These are phyloP conservation scores for Xiphophorus hellerii DNA, from an alignment of 2,113 vertebrate genomes.

Conservation along the genomic window DNA sequence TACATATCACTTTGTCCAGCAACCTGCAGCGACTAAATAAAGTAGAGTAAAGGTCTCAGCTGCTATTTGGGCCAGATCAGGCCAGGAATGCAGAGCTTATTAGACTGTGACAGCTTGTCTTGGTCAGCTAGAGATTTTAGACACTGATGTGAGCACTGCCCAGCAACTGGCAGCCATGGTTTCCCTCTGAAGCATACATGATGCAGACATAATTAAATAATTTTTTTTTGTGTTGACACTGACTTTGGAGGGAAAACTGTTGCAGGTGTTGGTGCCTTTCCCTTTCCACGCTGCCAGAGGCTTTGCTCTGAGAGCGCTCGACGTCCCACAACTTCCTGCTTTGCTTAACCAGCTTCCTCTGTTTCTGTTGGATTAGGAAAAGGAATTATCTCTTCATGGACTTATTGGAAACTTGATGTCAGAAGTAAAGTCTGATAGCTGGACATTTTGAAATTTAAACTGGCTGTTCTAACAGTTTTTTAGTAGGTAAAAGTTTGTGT, in stretches of 20 bases:
- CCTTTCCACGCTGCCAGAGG: conserved; percentile 32
- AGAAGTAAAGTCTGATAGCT: conserved; percentile 21
- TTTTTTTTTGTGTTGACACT: conserved; percentile 11
- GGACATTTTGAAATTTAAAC: not conserved
- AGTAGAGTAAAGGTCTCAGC: conserved; percentile 29
- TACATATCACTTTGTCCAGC: not conserved
- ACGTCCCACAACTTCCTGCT: conserved; percentile 50
- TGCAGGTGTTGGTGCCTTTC: conserved; percentile 35
- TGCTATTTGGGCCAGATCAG: conserved; percentile 56
- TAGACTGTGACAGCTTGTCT: conserved; percentile 66
- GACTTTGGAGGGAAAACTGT: conserved; percentile 6
- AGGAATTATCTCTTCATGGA: conserved; percentile 37
- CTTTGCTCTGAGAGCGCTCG: conserved; percentile 27
- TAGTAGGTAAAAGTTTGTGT: too few species aligned
- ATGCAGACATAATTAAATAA: conserved; percentile 3
- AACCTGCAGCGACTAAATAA: conserved; percentile 2
- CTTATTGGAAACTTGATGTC: conserved; percentile 48
- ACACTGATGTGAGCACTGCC: conserved; percentile 54
- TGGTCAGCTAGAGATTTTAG: conserved; percentile 60
- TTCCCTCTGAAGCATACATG: conserved; percentile 8
- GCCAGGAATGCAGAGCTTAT: conserved; percentile 66
- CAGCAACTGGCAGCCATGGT: conserved; percentile 49
- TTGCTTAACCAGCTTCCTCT: conserved; percentile 65
- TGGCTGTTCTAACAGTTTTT: too few species aligned
- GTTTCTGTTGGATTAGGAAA: conserved; percentile 47